Base-by-base conservation (phyloP, 2,797 vertebrate species). In the Sebastolobus altivelis region DNA sequence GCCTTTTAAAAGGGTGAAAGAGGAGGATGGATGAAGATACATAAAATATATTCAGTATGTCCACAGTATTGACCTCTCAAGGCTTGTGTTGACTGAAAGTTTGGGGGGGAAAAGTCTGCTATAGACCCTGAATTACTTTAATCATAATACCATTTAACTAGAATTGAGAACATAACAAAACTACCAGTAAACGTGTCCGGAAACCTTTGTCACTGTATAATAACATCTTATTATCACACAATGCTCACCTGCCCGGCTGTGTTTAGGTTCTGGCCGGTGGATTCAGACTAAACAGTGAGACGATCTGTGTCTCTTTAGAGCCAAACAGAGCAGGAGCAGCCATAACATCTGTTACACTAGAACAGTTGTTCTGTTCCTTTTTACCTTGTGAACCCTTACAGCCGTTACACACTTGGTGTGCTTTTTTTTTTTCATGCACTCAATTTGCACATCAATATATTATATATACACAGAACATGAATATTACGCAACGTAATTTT, bases 231-330 rank as follows among this genome's bases (percentile, higher is more conserved):
- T 25, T 25, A 25, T 60, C 56, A 63, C 66, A 72, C 55, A 55
- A 74, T 8, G 52, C 14, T 0, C 77, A 85, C 81, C 80, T 88
- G 85, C 13, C n/a, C 63, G 25, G 0, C 75, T 31, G 58, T 82
- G 81, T 88, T 89, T 82, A 80, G 20, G 49, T 65, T 84, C 67
- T 66, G 77, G 80, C 10, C 1, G 11, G 11, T 80, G 22, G 75
- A 78, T 59, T 78, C 80, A 92, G 91, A 90, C 91, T 86, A 87
- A 91, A 92, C 87, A 89, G 31, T 52, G 25, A 74, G 52, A 55
- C 66, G 65, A 63, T 62, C 59, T 29, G 58, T 29, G 52, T 74
- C 37, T 84, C 71, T 65, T 65, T 37, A n/a, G 61, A 70, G 69
- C 58, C 74, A 83, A 84, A 79, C 58, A 49, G 40, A 81, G 67